phyloP scores from a whole-genome alignment of 2,888 invertebrate genomes.

The Gari tellinella region DNA sequence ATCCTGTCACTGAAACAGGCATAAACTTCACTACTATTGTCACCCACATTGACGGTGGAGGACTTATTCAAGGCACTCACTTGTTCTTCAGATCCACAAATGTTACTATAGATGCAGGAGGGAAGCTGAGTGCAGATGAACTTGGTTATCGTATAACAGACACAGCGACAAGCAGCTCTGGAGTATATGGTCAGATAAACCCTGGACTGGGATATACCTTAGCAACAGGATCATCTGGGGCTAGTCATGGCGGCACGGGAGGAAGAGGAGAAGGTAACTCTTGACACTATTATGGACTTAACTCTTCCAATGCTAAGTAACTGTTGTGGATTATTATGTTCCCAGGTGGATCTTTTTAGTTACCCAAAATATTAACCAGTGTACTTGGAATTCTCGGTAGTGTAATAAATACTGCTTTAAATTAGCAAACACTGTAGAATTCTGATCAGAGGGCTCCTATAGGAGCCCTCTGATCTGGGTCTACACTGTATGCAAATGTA shows the following conservation, averaged over 20 bases:
- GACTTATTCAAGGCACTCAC: conserved; percentile 70
- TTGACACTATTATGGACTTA: too few relatives aligned
- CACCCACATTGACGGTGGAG: conserved; percentile 75
- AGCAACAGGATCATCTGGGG: conserved; percentile 62
- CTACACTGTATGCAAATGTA: too few relatives aligned
- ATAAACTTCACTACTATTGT: conserved; percentile 63
- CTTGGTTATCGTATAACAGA: conserved; percentile 68
- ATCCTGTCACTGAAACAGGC: conserved; percentile 67
- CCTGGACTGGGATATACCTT: conserved; percentile 67
- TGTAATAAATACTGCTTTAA: too few relatives aligned
- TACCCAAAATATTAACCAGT: too few relatives aligned
- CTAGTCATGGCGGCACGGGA: conserved; percentile 76
- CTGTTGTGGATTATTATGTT: too few relatives aligned
- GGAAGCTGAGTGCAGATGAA: conserved; percentile 67
- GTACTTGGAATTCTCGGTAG: too few relatives aligned
- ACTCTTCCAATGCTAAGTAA: too few relatives aligned
- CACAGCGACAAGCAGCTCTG: conserved; percentile 29
- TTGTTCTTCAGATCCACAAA: conserved; percentile 68
- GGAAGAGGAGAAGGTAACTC: conserved; percentile 64
- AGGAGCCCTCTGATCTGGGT: too few relatives aligned
- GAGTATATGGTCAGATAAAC: conserved; percentile 65
- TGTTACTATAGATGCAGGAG: conserved; percentile 72
- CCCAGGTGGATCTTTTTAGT: too few relatives aligned
- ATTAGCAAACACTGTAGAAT: too few relatives aligned
- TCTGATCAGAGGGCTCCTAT: too few relatives aligned